phyloP scores from a whole-genome alignment of 35 echinoderm and acorn worm genomes.

The Ptychodera flava region DNA sequence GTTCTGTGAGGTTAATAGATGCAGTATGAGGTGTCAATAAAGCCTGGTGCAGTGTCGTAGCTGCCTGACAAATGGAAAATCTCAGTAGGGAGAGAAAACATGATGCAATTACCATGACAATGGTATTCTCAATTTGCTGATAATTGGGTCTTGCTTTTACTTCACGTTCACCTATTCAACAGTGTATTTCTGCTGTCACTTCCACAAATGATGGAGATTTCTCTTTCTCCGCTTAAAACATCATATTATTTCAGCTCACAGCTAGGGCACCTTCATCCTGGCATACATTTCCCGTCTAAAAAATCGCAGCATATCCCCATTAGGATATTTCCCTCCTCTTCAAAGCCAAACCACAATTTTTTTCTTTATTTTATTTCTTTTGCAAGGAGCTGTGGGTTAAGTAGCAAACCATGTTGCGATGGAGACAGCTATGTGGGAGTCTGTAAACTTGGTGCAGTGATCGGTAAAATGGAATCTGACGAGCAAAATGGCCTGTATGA shows the following conservation, averaged over 20 bases:
- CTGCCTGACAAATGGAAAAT: neutral
- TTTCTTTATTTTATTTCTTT: too few species aligned
- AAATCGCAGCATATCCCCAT: too few species aligned
- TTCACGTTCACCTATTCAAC: neutral
- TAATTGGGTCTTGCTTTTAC: neutral
- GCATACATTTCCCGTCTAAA: too few species aligned
- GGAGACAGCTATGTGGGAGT: too few species aligned
- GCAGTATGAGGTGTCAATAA: neutral
- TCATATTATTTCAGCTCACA: neutral
- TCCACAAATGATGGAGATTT: neutral
- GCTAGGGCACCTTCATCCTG: too few species aligned
- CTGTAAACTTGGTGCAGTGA: neutral
- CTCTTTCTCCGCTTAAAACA: neutral
- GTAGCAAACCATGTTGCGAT: too few species aligned
- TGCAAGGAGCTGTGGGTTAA: too few species aligned
- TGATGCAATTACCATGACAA: neutral
- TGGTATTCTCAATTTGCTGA: neutral
- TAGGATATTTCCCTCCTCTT: too few species aligned
- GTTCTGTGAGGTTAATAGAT: neutral
- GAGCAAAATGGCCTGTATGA: neutral
- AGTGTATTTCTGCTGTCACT: neutral
- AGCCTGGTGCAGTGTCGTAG: neutral
- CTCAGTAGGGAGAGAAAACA: neutral
- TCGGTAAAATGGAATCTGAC: neutral
- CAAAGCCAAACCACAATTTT: too few species aligned